Conservation (phyloP, 2,888 invertebrate species). For the Patella depressa region DNA sequence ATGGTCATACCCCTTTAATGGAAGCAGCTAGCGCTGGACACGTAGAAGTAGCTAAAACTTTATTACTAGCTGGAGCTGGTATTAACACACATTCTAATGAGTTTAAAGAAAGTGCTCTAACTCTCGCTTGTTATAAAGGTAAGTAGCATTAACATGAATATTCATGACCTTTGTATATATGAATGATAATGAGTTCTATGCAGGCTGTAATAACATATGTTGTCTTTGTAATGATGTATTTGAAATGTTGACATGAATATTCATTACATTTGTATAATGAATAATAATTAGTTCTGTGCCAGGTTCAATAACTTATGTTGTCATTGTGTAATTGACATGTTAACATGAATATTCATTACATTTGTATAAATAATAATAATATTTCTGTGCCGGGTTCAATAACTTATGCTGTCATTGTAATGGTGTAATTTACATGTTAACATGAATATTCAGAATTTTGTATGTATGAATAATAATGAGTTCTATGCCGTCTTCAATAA, state of each 20-base stretch:
- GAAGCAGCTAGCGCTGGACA: conserved; percentile 73
- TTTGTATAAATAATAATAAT: too few relatives aligned
- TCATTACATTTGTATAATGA: too few relatives aligned
- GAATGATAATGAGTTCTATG: too few relatives aligned
- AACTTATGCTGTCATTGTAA: too few relatives aligned
- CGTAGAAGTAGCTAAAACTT: conserved; percentile 75
- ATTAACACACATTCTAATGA: conserved; percentile 99
- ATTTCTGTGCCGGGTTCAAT: too few relatives aligned
- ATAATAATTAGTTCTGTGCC: too few relatives aligned
- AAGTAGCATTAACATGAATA: conserved; percentile 13
- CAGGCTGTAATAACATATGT: too few relatives aligned
- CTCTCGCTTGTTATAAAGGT: conserved; percentile 93
- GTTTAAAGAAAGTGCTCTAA: conserved; percentile 98
- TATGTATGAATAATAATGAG: not conserved
- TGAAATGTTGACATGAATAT: too few relatives aligned
- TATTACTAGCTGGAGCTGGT: conserved; percentile 93
- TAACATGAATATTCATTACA: not conserved
- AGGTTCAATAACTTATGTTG: too few relatives aligned
- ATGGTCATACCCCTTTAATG: conserved; percentile 93
- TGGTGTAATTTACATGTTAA: not conserved
- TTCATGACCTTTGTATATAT: too few relatives aligned
- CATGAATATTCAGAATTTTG: not conserved
- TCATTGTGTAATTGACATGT: not conserved
- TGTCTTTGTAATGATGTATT: not conserved
- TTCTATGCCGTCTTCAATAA: not conserved